Conservation (phyloP, 2,113 vertebrate species). For the Amia ocellicauda region DNA sequence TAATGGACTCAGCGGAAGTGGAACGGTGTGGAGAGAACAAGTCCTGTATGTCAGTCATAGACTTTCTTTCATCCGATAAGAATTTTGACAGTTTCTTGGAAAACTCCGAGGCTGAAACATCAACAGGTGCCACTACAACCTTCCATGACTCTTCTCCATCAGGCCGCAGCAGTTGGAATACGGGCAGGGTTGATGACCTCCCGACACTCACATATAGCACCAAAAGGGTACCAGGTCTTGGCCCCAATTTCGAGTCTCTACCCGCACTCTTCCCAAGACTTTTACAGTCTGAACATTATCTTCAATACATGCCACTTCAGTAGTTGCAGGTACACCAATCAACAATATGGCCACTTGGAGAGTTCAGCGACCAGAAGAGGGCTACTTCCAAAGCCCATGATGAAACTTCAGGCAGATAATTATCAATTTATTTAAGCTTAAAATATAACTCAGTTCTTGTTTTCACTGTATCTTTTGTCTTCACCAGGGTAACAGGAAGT, state of each 20-base stretch:
- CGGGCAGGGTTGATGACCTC: background rate
- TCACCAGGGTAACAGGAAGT: no score
- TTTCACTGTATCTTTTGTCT: no score
- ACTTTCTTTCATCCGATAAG: background rate
- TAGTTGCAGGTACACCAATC: slow-evolving; percentile 7
- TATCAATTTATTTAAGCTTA: no score
- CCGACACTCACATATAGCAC: slow-evolving; percentile 23
- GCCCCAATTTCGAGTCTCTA: slow-evolving; percentile 19
- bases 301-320: background rate
- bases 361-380: no score
- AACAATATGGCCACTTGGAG: slow-evolving; percentile 16
- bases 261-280: slow-evolving; percentile 10
- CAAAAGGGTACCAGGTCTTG: background rate
- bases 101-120: no score
- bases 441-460: no score
- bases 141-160: background rate
- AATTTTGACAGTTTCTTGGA: background rate
- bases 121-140: no score
- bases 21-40: background rate
- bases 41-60: background rate
- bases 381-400: no score
- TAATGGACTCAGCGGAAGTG: slow-evolving; percentile 17
- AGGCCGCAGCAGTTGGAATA: slow-evolving; percentile 16
- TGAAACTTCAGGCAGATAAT: no score
- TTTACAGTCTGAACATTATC: background rate